phyloP scores from a whole-genome alignment of 2,113 vertebrate genomes.

The Mandrillus leucophaeus region DNA sequence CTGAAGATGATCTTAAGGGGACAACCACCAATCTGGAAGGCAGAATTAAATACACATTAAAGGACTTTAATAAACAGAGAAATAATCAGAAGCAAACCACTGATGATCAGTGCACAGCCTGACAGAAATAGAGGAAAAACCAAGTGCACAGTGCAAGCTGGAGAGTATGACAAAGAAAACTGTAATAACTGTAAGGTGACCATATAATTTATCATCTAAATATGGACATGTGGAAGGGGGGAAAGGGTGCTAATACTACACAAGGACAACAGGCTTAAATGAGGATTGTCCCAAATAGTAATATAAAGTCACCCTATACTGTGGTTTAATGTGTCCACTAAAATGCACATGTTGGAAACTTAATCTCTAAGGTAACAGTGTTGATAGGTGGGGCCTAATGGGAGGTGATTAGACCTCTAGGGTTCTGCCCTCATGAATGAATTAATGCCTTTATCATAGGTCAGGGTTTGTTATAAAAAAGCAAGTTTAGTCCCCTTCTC shows the following conservation, averaged over 20 bases:
- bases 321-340: not conserved
- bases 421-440: not conserved
- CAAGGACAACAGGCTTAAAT: not conserved
- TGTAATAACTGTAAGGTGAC: not conserved
- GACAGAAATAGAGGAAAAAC: not conserved
- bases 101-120: not conserved
- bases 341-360: not conserved
- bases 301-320: rapidly evolving
- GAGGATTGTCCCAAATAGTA: not conserved
- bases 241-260: not conserved
- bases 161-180: not conserved
- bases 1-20: not conserved
- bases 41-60: not conserved
- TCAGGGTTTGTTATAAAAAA: not conserved
- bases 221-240: not conserved
- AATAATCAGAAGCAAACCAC: not conserved
- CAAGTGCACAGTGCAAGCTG: not conserved
- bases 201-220: not conserved
- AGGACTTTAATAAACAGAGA: not conserved
- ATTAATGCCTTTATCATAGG: not conserved
- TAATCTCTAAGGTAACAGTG: not conserved
- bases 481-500: not conserved
- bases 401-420: no score
- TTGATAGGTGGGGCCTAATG: no score
- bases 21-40: not conserved